These are phyloP conservation scores for Musca vetustissima DNA, from an alignment of 1,140 invertebrate genomes.

Conservation along the genomic window DNA sequence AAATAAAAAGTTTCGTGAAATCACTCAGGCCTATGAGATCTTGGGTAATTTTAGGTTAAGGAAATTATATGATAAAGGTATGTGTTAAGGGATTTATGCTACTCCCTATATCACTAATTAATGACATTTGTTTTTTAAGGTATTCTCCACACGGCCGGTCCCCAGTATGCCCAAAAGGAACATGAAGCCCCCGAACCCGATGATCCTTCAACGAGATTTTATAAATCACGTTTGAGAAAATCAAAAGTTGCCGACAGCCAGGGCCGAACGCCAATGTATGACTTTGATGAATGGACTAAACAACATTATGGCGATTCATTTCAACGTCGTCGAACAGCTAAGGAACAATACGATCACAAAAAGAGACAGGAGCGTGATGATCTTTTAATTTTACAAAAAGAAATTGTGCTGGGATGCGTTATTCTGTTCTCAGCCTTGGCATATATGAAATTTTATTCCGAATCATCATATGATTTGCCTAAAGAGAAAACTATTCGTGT, in stretches of 20 bases:
- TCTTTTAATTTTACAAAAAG: slow-evolving; percentile 33
- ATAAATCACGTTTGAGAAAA: slow-evolving; percentile 60
- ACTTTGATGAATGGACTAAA: slow-evolving; percentile 72
- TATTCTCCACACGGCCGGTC: slow-evolving; percentile 43
- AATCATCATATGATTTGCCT: slow-evolving; percentile 45
- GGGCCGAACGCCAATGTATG: slow-evolving; percentile 63
- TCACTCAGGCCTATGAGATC: slow-evolving; percentile 86
- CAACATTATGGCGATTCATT: slow-evolving; percentile 55
- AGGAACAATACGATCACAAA: slow-evolving; percentile 38
- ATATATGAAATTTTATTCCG: slow-evolving; percentile 38
- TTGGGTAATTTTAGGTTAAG: slow-evolving; percentile 74
- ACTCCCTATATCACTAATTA: too few species aligned
- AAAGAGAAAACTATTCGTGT: slow-evolving; percentile 25
- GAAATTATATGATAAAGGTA: slow-evolving; percentile 77
- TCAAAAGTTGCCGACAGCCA: slow-evolving; percentile 57
- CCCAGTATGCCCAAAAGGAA: slow-evolving; percentile 34
- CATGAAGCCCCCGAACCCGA: slow-evolving; percentile 36
- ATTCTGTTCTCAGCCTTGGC: slow-evolving; percentile 32
- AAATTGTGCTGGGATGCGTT: slow-evolving; percentile 38
- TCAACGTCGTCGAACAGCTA: slow-evolving; percentile 39
- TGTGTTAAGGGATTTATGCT: not conserved
- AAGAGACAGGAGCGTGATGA: slow-evolving; percentile 32
- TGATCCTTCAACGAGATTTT: slow-evolving; percentile 61
- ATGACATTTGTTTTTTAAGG: slow-evolving; percentile 28
- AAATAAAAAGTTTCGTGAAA: slow-evolving; percentile 86